phyloP scores from a whole-genome alignment of 1,140 invertebrate species.

The Lepeophtheirus salmonis region DNA sequence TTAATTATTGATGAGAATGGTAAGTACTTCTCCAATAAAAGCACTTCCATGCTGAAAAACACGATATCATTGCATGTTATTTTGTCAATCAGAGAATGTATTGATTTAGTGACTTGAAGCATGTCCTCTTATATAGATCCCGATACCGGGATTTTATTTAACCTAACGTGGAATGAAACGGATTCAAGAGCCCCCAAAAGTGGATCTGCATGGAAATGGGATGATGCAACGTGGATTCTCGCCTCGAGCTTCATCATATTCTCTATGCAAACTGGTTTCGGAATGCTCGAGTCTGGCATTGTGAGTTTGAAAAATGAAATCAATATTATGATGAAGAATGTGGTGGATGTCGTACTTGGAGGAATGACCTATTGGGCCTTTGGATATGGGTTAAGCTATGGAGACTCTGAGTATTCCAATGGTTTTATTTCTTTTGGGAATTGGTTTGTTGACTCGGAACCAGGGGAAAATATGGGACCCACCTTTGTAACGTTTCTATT shows the following conservation, averaged over 20 bases:
- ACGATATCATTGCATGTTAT: too few relatives aligned
- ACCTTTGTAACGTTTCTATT: slow-evolving; percentile 64
- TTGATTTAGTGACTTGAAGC: too few relatives aligned
- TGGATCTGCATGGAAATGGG: too few relatives aligned
- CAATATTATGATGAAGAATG: slow-evolving; percentile 90
- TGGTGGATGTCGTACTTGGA: slow-evolving; percentile 74
- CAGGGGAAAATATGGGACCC: slow-evolving; percentile 40
- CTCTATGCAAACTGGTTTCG: slow-evolving; percentile 92
- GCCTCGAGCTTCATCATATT: slow-evolving; percentile 86
- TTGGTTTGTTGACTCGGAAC: slow-evolving; percentile 21
- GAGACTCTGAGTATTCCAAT: slow-evolving; percentile 35
- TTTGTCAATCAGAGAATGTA: too few relatives aligned
- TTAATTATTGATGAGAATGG: too few relatives aligned
- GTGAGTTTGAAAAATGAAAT: slow-evolving; percentile 84
- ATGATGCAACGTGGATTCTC: slow-evolving; percentile 79
- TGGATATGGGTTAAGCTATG: slow-evolving; percentile 78
- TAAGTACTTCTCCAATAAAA: too few relatives aligned
- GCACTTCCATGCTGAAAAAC: too few relatives aligned
- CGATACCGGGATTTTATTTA: too few relatives aligned
- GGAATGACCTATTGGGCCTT: slow-evolving; percentile 85
- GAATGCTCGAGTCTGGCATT: slow-evolving; percentile 72
- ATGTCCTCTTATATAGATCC: too few relatives aligned
- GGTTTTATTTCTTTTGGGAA: slow-evolving; percentile 32
- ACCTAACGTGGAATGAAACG: too few relatives aligned
- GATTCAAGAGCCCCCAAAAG: too few relatives aligned